Evolutionary conservation across 2,888 invertebrate genomes (phyloP), one percentile per base, ranked within the genome.

Genomic region (Pediacus dermestoides): DNA sequence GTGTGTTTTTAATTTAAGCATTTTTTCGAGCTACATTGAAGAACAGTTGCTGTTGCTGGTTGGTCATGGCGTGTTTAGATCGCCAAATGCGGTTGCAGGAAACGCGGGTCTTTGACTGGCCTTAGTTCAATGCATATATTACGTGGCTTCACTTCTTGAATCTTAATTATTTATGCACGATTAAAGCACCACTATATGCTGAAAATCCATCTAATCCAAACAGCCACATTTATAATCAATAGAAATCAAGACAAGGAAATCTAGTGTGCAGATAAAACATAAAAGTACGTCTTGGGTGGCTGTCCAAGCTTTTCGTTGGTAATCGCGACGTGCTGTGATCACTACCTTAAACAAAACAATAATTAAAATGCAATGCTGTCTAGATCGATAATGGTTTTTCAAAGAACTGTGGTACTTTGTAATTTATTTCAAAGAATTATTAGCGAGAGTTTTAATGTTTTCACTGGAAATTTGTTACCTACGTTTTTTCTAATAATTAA

Each of bases 71-170:
- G 14, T 7, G 28, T 28, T 28, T 28, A 11, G 4, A 28, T 11
- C n/a, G 28, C 40, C 44, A 38, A 44, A 44, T 44, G 44, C 37
- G 41, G 41, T 44, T 37, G 39, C 45, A 42, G 45, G 45, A 45
- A 45, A 42, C 42, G 31, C 35, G 43, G 53, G 53, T 54, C 53
- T 52, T 54, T 52, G 50, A 54, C 51, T 53, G 51, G 44, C 50
- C 46, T 43, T 39, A 43, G 41, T 25, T 39, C 36, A 44, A 40
- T 45, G 49, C 51, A 53, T 51, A 51, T 37, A 48, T 49, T 53
- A 44, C 38, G 7, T 25, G 32, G 26, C 4, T 23, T 23, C 33
- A 31, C 41, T 34, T 42, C 47, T 47, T 39, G 47, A 44, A 44
- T 39, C 31, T 37, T 42, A 42, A 44, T 44, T 44, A 47, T 44